Base-by-base conservation (phyloP, 2,888 invertebrate species). In the Mesorhabditis belari region DNA sequence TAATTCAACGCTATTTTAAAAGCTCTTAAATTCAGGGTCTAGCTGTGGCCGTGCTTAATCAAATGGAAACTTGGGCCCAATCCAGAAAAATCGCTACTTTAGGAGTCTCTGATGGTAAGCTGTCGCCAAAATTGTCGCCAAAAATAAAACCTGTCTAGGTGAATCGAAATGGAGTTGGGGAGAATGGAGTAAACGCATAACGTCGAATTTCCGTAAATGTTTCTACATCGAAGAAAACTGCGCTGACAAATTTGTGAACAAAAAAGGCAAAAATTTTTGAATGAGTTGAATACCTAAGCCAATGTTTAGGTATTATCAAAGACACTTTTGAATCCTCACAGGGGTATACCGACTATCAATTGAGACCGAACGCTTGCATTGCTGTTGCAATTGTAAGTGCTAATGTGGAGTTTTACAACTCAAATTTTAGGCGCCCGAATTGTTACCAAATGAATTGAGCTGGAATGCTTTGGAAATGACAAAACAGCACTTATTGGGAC, bases 291-390 rank as follows among this genome's bases (percentile, higher is more conserved):
- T n/a, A n/a, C n/a, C n/a, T n/a, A n/a, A n/a, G n/a, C n/a, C n/a
- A n/a, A n/a, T n/a, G n/a, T n/a, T n/a, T n/a, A n/a, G n/a, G n/a
- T 67, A 93, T 98, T 80, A 91, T 94, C 84, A 96, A 96, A 84
- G 98, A 98, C 84, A 87, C 87, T 27, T 84, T 87, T 65, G 88
- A 88, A 21, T 89, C 91, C 1, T 85, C 87, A 0, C 88, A 88
- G 68, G 86, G 87, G 68, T 96, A 91, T 91, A 87, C 91, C 55
- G 95, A 98, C 86, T 94, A 88, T 84, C 96, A 96, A 83, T 85
- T 98, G 70, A 86, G 96, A 67, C 91, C 92, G 78, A 98, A 98
- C 85, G 94, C 90, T 83, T 87, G 90, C 9, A 87, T 98, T 58
- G 89, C 95, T 5, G 90, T 98, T 89, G 89, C 89, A 56, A 88